A percentile compares a stretch with the other conserved stretches of the same genome.
Conservation (phyloP, 2,797 vertebrate genomes). For the Streptopelia turtur region DNA sequence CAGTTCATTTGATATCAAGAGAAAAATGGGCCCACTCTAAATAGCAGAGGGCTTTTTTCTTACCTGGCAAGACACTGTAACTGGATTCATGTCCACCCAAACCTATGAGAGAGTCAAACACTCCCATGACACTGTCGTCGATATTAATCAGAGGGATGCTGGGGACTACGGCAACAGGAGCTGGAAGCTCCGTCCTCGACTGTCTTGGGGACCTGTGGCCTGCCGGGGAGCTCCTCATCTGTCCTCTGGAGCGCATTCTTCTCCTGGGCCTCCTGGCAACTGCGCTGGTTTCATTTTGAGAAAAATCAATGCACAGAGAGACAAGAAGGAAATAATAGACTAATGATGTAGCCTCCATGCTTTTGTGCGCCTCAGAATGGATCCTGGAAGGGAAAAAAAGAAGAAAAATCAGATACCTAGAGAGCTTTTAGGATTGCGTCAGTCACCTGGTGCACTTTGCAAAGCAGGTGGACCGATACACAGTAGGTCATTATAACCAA, state of each 20-base stretch:
- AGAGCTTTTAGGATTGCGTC: not conserved
- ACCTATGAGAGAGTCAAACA: constrained; percentile 80
- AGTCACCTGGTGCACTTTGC: not conserved
- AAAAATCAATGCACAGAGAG: constrained; percentile 67
- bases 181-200: not conserved
- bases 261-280: constrained; percentile 42
- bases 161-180: not conserved
- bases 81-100: constrained; percentile 79
- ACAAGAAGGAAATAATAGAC: constrained; percentile 78
- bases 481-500: not conserved
- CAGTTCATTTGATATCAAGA: not conserved
- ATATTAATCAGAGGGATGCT: constrained; percentile 62
- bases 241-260: constrained; percentile 65
- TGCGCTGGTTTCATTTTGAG: constrained; percentile 45
- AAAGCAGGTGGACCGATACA: not conserved
- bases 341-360: constrained; percentile 79
- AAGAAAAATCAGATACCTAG: not conserved
- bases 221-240: not conserved
- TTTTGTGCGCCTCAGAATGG: not conserved
- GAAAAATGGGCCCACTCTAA: rapidly evolving
- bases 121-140: constrained; percentile 70
- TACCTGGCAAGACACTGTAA: constrained; percentile 90
- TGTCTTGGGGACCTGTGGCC: constrained; percentile 11
- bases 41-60: not conserved
- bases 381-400: constrained; percentile 45